These are phyloP conservation scores for Hetaerina americana DNA, from an alignment of 1,140 invertebrate genomes.

Conservation along the genomic window DNA sequence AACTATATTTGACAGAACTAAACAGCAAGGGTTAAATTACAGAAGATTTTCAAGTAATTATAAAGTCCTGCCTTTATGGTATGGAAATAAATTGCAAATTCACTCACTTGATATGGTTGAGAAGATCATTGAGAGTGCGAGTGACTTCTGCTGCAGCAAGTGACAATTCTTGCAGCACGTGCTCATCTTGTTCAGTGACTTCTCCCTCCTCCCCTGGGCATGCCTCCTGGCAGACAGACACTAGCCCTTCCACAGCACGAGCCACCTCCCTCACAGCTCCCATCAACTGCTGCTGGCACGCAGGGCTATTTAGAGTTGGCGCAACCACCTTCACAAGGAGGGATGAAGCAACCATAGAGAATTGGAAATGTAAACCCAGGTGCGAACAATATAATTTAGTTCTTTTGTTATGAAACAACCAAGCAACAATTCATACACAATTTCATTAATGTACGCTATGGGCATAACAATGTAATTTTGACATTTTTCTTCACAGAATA, in stretches of 20 bases:
- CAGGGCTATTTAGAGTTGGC: slow-evolving; percentile 71
- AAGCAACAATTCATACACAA: background rate
- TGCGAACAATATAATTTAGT: no score
- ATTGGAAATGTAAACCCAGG: no score
- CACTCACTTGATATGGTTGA: slow-evolving; percentile 77
- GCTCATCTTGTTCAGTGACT: slow-evolving; percentile 10
- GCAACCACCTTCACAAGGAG: slow-evolving; percentile 55
- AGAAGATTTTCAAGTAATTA: no score
- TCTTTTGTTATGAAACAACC: background rate
- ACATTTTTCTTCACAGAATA: no score
- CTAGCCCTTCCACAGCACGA: slow-evolving; percentile 80
- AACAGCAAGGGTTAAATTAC: no score
- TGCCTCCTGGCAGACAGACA: slow-evolving; percentile 65
- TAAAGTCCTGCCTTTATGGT: no score
- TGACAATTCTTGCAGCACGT: slow-evolving; percentile 61
- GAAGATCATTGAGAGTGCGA: slow-evolving; percentile 73
- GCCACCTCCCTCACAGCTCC: slow-evolving; percentile 87
- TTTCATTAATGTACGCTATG: no score
- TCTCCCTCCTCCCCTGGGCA: slow-evolving; percentile 41
- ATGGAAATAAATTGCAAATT: no score
- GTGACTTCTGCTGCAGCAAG: slow-evolving; percentile 80
- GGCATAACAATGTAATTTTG: no score
- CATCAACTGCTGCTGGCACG: slow-evolving; percentile 87
- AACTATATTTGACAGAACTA: no score
- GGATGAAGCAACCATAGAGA: no score